Conservation (phyloP, 2,113 vertebrate genomes). For the Burhinus oedicnemus region DNA sequence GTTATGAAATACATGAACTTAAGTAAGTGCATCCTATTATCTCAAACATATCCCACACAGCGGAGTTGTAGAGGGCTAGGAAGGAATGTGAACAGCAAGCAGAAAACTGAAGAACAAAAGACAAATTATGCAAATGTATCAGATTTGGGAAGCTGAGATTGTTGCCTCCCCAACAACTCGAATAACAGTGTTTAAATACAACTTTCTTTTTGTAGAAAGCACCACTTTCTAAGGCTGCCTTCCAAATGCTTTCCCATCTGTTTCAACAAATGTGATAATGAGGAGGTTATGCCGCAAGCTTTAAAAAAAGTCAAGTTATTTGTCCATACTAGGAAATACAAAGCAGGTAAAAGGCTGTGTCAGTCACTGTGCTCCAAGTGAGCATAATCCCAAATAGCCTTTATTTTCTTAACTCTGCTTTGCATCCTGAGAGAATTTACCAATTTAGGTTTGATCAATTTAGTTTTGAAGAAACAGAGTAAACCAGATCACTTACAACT, state of each 20-base stretch:
- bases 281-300: slow-evolving; percentile 67
- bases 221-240: slow-evolving; percentile 40
- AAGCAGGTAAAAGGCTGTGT: slow-evolving; percentile 40
- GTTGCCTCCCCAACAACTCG: slow-evolving; percentile 60
- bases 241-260: slow-evolving; percentile 82
- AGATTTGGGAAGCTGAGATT: slow-evolving; percentile 41
- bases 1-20: background rate
- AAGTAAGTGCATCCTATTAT: background rate
- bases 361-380: rapidly evolving
- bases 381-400: background rate
- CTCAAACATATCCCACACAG: background rate
- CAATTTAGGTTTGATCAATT: background rate
- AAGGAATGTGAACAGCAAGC: slow-evolving; percentile 42
- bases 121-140: slow-evolving; percentile 51
- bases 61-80: background rate
- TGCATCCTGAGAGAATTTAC: background rate
- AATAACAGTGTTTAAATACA: slow-evolving; percentile 64
- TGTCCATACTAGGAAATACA: background rate
- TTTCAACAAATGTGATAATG: slow-evolving; percentile 81
- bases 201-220: slow-evolving; percentile 75
- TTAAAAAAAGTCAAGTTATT: slow-evolving; percentile 3
- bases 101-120: slow-evolving; percentile 41
- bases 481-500: background rate
- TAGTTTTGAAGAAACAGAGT: background rate
- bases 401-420: background rate